Base-by-base conservation (phyloP, 2,888 invertebrate genomes). In the Oscheius sp. region DNA sequence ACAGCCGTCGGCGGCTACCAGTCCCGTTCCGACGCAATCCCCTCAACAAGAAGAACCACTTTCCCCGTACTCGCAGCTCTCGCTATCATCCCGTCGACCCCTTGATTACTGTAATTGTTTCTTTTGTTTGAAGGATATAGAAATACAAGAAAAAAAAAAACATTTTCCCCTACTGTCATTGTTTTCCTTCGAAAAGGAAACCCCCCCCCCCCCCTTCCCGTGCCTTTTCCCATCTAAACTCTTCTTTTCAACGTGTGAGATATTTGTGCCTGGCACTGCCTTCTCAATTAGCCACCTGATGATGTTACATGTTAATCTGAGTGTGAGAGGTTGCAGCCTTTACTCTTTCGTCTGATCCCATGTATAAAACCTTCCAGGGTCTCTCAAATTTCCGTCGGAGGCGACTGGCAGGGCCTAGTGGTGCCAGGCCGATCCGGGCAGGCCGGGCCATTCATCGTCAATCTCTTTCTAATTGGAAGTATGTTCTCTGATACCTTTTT, bases 1-100 rank as follows among this genome's bases (percentile, higher is more conserved):
- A 59, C 59, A 59, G 59, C 54, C 54, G 54, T 36, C 54, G 54
- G 54, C 54, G 54, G 54, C 59, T 59, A 59, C 59, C 59, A 59
- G 59, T 59, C 59, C 59, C 59, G 59, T 59, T 59, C 44, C 59
- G 59, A 59, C 59, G 59, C 59, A 59, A 59, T 59, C 59, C 59
- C 41, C 57, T 36, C 54, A n/a, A n/a, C 59, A 24, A 17, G 30
- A 41, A 59, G 59, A 41, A 59, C 41, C 44, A 59, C 41, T 44
- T 44, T 44, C 59, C 59, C 41, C 44, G 33, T 44, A 54, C 54
- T 44, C 59, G 28, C 59, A 20, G 59, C 59, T 59, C 59, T 59
- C 59, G 59, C 59, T 59, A 41, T 59, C 59, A 44, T 59, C 44
- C 44, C 59, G 59, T 17, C n/a, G 24, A n/a, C 50, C 20, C 41